These are phyloP conservation scores for Eupithecia tripunctaria DNA, from an alignment of 2,888 invertebrate species.

Conservation along the genomic window DNA sequence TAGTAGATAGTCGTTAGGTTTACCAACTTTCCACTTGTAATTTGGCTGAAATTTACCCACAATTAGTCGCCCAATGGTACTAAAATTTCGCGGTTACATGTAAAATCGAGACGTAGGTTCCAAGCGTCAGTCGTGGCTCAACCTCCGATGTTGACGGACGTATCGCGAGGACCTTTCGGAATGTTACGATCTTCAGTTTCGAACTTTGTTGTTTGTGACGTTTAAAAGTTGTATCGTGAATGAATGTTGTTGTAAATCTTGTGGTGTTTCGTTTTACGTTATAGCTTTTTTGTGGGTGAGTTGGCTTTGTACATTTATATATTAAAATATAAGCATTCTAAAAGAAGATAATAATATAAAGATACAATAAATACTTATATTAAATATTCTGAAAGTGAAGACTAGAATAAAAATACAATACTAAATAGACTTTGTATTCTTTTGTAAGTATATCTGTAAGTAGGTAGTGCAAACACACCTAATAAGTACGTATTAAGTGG, in stretches of 20 bases:
- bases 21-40: neutral
- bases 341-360: neutral
- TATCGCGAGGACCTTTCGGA: slow-evolving; percentile 11
- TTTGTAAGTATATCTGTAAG: neutral
- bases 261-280: neutral
- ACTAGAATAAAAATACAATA: no score
- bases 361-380: neutral
- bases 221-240: neutral
- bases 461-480: no score
- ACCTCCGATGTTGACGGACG: slow-evolving; percentile 9
- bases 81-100: neutral
- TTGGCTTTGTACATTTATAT: neutral
- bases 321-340: neutral
- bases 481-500: neutral
- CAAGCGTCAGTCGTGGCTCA: slow-evolving; percentile 21
- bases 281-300: neutral
- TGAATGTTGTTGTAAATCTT: neutral
- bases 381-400: neutral
- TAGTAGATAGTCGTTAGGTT: neutral
- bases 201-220: slow-evolving; percentile 15
- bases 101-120: neutral
- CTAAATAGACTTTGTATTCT: neutral
- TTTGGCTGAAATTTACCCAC: neutral
- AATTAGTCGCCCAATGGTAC: neutral
- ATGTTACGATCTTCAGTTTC: slow-evolving; percentile 16